Evolutionary conservation across 2,888 invertebrate genomes (phyloP), one percentile per base, ranked within the genome.

Genomic region (Bembecia ichneumoniformis): DNA sequence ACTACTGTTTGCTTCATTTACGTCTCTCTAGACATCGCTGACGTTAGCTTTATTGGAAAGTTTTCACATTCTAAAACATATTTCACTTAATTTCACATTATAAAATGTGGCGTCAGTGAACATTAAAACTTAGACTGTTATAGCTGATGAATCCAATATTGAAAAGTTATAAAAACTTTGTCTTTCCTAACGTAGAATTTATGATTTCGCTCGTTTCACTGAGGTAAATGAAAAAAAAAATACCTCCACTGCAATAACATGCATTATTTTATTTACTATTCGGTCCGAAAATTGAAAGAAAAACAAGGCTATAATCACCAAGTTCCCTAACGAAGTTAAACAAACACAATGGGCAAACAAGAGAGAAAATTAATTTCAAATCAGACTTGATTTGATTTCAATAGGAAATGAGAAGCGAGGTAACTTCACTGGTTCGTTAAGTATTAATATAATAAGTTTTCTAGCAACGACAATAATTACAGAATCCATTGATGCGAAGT

Each of bases 301-400:
- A 28, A 28, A 28, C 28, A 7, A 2, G 7, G 28, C 28, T 28
- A 7, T 28, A 28, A 28, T 28, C 28, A 28, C 9, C 9, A 52
- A 14, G 50, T 48, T 52, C 51, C 52, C 48, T 52, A 52, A 52
- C 51, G 52, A 52, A 52, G 52, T 51, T 51, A 52, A 52, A 52
- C 52, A 52, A 52, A 52, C 46, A 52, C 49, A 52, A 52, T 51
- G 47, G 51, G 36, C 47, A 36, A 50, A 52, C 49, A 36, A 47
- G 52, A 51, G 51, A 52, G 51, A 51, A 52, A 50, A 52, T 52
- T 52, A 51, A 52, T 51, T 52, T 52, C 16, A 48, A 47, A 45
- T 48, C 51, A 51, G 48, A 52, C 35, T 48, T 47, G 50, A 50
- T 48, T 50, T 50, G 48, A 50, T 48, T 52, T 50, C 28, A 51